Base-by-base conservation (phyloP, 2,113 vertebrate genomes). In the Dicrurus megarhynchus region DNA sequence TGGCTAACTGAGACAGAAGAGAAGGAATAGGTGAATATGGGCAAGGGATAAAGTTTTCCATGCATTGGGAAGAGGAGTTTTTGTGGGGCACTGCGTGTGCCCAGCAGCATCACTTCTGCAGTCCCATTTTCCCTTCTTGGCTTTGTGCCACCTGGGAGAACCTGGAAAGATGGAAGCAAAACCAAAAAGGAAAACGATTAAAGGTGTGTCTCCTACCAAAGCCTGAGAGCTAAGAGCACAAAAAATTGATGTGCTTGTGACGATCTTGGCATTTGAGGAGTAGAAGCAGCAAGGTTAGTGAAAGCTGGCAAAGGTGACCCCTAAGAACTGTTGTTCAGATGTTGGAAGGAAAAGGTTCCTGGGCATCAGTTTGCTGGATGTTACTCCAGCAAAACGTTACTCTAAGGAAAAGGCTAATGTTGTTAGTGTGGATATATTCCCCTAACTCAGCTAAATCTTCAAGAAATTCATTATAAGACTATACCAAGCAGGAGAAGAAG, bases 81-180 rank as follows among this genome's bases (percentile, higher is more conserved):
- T 13, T 39, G 30, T 18, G 44, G 27, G 11, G 11, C 3, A 13
- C 41, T 20, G 18, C 0, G 0, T 42, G 49, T 75, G 14, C 47
- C 41, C 22, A 20, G 16, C n/a, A 64, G 49, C 24, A 47, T 39
- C 9, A 4, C 7, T 60, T 65, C 32, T 28, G 37, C 21, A 52
- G 46, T 39, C 22, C 6, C 0, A 0, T 27, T 75, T 78, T 68
- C 18, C 59, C n/a, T 61, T 67, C 21, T 44, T 70, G 39, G 35
- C 44, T 75, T 81, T 33, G 6, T 30, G 67, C 37, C 71, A 30
- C 17, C 10, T 32, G 16, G 13, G 35, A 67, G 41, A 84, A 57
- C 39, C 60, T 57, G 56, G 33, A 64, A 94, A 91, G 23, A 22
- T 53, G 37, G 39, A 57, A 79, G 41, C 23, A 76, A 84, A 85